phyloP scores from a whole-genome alignment of 2,113 vertebrate genomes.

The Nothobranchius kuhntae region DNA sequence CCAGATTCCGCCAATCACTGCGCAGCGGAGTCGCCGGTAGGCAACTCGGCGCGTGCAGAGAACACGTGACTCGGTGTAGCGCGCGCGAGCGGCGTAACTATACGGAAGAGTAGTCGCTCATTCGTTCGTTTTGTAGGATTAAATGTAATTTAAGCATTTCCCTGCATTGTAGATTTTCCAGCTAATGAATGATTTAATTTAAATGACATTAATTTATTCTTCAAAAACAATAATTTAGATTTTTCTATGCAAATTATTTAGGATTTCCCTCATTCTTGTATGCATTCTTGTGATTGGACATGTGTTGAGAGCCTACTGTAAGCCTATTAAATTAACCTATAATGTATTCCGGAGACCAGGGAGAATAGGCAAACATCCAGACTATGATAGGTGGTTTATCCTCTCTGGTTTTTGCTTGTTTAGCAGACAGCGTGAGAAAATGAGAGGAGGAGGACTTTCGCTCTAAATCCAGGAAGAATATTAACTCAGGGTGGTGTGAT shows the following conservation, averaged over 20 bases:
- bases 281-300: too few species aligned
- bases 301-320: too few species aligned
- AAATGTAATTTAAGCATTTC: neutral
- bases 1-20: conserved; percentile 79
- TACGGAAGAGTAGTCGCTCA: neutral
- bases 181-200: too few species aligned
- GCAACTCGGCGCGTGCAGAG: conserved; percentile 74
- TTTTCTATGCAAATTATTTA: too few species aligned
- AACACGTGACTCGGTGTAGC: conserved; percentile 73
- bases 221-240: too few species aligned
- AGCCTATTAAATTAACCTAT: too few species aligned
- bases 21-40: conserved; percentile 62
- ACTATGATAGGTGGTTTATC: too few species aligned
- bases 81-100: conserved; percentile 36
- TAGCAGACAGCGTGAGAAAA: conserved; percentile 70
- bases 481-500: conserved; percentile 1
- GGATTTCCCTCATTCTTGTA: too few species aligned
- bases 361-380: neutral
- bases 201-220: too few species aligned
- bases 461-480: conserved; percentile 17
- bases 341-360: neutral
- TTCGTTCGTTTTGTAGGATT: neutral
- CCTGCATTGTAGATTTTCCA: accelerated
- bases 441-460: conserved; percentile 23
- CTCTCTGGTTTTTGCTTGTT: neutral